These are phyloP conservation scores for Oceanites oceanicus DNA, from an alignment of 2,113 vertebrate genomes.

Conservation along the genomic window DNA sequence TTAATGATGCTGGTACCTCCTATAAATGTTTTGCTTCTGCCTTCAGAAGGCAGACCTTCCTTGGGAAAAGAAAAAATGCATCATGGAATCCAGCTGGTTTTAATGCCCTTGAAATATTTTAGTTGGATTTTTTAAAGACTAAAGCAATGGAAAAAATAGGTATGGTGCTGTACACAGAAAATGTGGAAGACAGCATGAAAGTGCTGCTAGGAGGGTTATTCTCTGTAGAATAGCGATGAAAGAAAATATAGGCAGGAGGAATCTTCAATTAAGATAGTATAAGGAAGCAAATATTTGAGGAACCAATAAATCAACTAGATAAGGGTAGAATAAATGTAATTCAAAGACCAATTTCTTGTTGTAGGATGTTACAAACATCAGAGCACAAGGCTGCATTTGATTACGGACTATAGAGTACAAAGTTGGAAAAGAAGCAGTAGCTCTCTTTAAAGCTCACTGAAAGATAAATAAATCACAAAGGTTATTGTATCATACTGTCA, in stretches of 20 bases:
- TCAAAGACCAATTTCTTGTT: constrained; percentile 42
- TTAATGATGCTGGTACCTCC: neutral
- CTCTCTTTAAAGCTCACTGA: constrained; percentile 31
- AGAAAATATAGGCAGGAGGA: constrained; percentile 21
- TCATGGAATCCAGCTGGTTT: neutral
- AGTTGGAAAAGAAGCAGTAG: constrained; percentile 21
- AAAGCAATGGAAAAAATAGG: neutral
- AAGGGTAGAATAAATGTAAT: constrained; percentile 56
- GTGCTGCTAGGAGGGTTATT: neutral
- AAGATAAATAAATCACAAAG: constrained; percentile 51
- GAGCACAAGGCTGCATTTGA: constrained; percentile 40
- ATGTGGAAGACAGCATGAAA: neutral
- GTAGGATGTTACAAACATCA: constrained; percentile 32
- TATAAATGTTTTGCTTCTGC: neutral
- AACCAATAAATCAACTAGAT: constrained; percentile 41
- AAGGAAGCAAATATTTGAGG: constrained; percentile 68
- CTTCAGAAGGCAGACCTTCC: neutral
- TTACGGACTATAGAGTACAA: constrained; percentile 12
- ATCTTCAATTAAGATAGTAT: constrained; percentile 55
- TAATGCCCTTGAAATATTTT: neutral
- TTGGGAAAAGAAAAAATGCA: neutral
- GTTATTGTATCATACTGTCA: constrained; percentile 27
- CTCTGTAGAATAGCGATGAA: neutral
- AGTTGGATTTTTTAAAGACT: neutral
- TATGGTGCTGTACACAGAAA: neutral